Conservation (phyloP, 2,113 vertebrate species). For the Notarius quadriscutis region DNA sequence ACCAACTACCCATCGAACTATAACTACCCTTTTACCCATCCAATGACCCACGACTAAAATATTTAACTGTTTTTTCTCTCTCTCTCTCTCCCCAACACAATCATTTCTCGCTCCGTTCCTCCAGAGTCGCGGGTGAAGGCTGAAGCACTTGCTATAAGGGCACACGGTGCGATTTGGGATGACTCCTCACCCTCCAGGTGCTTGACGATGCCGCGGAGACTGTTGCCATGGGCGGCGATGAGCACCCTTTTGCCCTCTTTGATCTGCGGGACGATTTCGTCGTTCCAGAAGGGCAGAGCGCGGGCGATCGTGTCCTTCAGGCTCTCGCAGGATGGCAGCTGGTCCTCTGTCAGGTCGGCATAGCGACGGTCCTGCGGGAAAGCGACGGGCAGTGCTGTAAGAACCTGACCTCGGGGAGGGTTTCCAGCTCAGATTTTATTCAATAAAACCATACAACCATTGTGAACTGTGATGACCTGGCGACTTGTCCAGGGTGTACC, state of each 20-base stretch:
- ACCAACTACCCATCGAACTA: not conserved
- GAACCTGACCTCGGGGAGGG: not conserved
- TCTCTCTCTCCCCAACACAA: not conserved
- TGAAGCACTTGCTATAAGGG: not conserved
- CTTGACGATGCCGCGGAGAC: slow-evolving; percentile 85
- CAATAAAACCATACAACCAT: not conserved
- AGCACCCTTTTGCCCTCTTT: slow-evolving; percentile 84
- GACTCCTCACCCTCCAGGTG: slow-evolving; percentile 77
- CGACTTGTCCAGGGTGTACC: no score
- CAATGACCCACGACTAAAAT: not conserved
- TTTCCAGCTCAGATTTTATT: not conserved
- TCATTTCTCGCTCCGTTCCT: not conserved
- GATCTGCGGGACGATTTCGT: slow-evolving; percentile 84
- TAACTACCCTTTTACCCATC: no score
- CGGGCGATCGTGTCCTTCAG: slow-evolving; percentile 86
- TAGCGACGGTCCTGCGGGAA: slow-evolving; percentile 80
- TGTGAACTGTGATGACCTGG: no score
- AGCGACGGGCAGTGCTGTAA: not conserved
- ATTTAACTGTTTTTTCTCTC: not conserved
- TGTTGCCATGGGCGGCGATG: slow-evolving; percentile 85
- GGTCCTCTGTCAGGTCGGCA: slow-evolving; percentile 81
- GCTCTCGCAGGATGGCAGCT: slow-evolving; percentile 83
- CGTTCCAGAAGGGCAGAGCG: slow-evolving; percentile 86
- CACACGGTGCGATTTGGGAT: not conserved
- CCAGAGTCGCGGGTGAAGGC: not conserved